Conservation (phyloP, 2,888 invertebrate genomes). For the Diploptera punctata region DNA sequence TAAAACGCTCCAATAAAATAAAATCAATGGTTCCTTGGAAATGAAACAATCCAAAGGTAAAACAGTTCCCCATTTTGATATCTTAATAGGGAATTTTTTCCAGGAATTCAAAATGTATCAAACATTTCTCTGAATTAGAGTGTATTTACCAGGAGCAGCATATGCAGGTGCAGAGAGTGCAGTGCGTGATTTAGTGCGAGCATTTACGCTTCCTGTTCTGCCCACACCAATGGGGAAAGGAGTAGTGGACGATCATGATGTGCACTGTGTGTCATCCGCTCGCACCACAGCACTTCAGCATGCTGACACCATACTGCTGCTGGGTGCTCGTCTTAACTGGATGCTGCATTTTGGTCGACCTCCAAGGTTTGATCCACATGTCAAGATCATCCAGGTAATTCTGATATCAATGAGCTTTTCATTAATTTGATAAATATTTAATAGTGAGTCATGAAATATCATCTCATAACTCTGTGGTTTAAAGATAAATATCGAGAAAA, state of each 20-base stretch:
- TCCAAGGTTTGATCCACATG: conserved; percentile 81
- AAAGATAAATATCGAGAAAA: too few species aligned
- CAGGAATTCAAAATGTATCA: too few species aligned
- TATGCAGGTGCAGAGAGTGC: conserved; percentile 80
- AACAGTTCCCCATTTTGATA: too few species aligned
- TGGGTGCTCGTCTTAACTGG: conserved; percentile 96
- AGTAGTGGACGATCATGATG: conserved; percentile 73
- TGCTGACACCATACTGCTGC: conserved; percentile 85
- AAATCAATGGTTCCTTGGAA: too few species aligned
- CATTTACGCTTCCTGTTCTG: conserved; percentile 83
- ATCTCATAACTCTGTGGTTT: too few species aligned
- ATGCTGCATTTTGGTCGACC: conserved; percentile 94
- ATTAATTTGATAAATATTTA: too few species aligned
- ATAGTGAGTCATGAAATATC: too few species aligned
- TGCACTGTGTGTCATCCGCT: conserved; percentile 83
- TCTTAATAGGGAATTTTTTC: too few species aligned
- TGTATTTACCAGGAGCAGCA: conserved; percentile 77
- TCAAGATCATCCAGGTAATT: conserved; percentile 93
- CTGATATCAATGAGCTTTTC: too few species aligned
- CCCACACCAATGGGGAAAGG: conserved; percentile 95
- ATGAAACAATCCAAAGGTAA: too few species aligned
- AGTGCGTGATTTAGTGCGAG: conserved; percentile 71
- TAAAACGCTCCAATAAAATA: too few species aligned
- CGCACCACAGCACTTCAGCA: conserved; percentile 84
- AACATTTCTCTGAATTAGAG: too few species aligned